phyloP scores from a whole-genome alignment of 1,140 invertebrate genomes.

The Drosophila triauraria region DNA sequence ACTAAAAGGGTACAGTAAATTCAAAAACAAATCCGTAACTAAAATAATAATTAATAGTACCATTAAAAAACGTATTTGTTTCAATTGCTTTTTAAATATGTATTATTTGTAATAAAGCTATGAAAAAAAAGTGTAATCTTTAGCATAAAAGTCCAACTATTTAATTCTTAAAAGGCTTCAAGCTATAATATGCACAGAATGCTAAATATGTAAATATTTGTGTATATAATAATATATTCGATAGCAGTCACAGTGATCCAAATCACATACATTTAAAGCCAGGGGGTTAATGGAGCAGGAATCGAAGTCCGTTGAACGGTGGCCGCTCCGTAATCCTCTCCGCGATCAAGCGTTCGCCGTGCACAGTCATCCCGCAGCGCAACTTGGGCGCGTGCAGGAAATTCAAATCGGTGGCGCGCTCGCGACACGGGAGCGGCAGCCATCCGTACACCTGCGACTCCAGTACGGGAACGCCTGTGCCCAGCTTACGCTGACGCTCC shows the following conservation, averaged over 20 bases:
- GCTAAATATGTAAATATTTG: too few species aligned
- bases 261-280: not conserved
- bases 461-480: slow-evolving; percentile 38
- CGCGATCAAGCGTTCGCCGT: slow-evolving; percentile 67
- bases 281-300: slow-evolving; percentile 63
- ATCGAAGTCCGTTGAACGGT: slow-evolving; percentile 72
- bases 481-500: slow-evolving; percentile 38
- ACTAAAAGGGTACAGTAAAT: not conserved
- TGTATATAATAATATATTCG: not conserved
- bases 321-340: slow-evolving; percentile 74
- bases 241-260: slow-evolving; percentile 1
- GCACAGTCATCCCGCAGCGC: slow-evolving; percentile 72
- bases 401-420: slow-evolving; percentile 55
- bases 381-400: slow-evolving; percentile 73
- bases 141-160: slow-evolving; percentile 3
- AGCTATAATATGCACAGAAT: slow-evolving; percentile 14
- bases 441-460: slow-evolving; percentile 77
- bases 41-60: not conserved
- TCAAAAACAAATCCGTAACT: not conserved
- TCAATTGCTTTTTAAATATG: too few species aligned
- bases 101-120: not conserved
- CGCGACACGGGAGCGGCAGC: slow-evolving; percentile 54
- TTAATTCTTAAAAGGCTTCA: slow-evolving; percentile 3
- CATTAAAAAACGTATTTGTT: not conserved
- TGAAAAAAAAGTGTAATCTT: slow-evolving; percentile 2